Evolutionary conservation across 2,888 invertebrate species (phyloP).

Genomic region (Lapara coniferarum): DNA sequence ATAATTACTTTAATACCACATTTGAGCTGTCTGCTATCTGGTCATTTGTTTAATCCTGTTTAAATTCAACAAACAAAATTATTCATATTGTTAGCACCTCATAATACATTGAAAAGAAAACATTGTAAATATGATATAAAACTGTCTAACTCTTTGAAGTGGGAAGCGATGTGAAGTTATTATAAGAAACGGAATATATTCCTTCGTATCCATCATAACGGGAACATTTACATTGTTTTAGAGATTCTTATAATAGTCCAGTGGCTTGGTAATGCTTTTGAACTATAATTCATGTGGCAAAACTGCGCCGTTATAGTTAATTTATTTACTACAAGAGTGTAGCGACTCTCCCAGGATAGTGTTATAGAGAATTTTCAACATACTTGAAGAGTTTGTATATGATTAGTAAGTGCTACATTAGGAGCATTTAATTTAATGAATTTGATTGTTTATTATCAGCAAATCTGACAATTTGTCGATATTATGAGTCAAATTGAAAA

Average conservation of each 20-base stretch:
- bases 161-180: background rate
- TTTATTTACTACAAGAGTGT: too few species aligned
- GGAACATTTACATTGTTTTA: background rate
- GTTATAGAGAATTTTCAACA: too few species aligned
- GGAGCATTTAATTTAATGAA: background rate
- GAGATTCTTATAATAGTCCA: background rate
- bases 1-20: too few species aligned
- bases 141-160: background rate
- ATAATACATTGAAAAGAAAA: background rate
- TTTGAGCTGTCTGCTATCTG: too few species aligned
- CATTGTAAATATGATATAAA: background rate
- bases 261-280: background rate
- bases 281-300: too few species aligned
- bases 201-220: background rate
- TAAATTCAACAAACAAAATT: background rate
- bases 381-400: too few species aligned
- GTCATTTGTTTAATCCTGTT: too few species aligned
- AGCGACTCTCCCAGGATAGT: too few species aligned
- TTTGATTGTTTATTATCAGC: too few species aligned
- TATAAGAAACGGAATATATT: constrained; percentile 3
- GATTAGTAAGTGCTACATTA: background rate
- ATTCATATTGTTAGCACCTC: background rate
- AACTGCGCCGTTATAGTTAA: too few species aligned
- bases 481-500: too few species aligned
- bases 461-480: too few species aligned